Conservation (phyloP, 1,140 invertebrate species). For the Scylla paramamosain region DNA sequence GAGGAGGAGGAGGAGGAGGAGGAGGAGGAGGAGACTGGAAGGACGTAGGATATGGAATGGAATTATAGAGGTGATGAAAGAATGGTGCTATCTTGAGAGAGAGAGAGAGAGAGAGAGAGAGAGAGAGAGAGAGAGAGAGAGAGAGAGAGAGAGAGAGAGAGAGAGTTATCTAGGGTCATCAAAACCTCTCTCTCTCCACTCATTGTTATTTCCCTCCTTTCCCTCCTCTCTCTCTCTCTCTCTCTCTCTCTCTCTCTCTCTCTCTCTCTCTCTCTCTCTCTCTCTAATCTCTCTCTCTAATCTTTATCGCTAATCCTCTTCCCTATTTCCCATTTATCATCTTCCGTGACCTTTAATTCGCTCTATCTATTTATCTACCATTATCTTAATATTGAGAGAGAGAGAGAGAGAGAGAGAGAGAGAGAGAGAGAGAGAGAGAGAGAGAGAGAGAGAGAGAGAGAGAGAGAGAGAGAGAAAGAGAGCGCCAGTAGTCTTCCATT, state of each 20-base stretch:
- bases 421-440: slow-evolving; percentile 40
- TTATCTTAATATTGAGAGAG: slow-evolving; percentile 36
- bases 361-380: background rate
- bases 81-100: background rate
- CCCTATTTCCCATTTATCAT: background rate
- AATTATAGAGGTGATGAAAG: background rate
- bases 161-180: background rate
- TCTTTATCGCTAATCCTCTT: background rate
- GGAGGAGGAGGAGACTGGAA: background rate
- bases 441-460: slow-evolving; percentile 47
- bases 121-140: slow-evolving; percentile 33
- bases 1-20: slow-evolving; percentile 1
- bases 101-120: slow-evolving; percentile 4
- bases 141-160: slow-evolving; percentile 53
- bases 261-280: background rate
- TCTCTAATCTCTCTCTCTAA: background rate
- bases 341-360: background rate
- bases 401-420: slow-evolving; percentile 38
- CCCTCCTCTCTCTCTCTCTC: background rate
- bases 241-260: background rate
- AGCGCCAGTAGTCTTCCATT: background rate
- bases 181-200: background rate
- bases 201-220: too few relatives aligned
- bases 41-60: background rate
- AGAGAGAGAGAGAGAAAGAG: slow-evolving; percentile 34